Percentiles rank a stretch among this genome's conserved stretches.
Evolutionary conservation across 2,888 invertebrate species (phyloP).

Genomic region (Platycnemis pennipes): DNA sequence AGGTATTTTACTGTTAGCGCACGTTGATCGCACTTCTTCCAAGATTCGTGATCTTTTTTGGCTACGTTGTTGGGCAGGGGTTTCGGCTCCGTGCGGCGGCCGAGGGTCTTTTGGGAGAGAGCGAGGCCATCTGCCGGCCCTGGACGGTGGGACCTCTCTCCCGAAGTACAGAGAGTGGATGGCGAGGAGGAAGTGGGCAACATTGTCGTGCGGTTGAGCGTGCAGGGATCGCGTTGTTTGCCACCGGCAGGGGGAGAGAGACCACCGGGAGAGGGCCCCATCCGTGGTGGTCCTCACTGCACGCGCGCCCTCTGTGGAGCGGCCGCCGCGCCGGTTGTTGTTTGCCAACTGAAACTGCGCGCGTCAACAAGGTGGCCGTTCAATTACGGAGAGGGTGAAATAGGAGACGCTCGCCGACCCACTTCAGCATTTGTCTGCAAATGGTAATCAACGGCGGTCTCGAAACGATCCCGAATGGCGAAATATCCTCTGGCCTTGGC

Average conservation of each 20-base stretch:
- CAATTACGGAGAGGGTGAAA: neutral
- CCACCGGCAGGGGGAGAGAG: neutral
- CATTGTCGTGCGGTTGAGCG: neutral
- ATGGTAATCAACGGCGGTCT: neutral
- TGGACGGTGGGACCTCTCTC: neutral
- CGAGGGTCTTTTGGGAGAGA: neutral
- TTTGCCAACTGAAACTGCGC: neutral
- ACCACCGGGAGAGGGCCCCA: neutral
- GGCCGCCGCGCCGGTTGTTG: neutral
- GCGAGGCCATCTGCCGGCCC: neutral
- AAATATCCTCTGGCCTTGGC: no score
- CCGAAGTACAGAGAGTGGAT: neutral
- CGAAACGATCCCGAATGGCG: no score
- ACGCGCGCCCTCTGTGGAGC: neutral
- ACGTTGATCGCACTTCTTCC: no score
- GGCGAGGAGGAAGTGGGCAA: neutral
- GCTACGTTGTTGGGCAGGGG: no score
- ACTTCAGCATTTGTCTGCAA: neutral
- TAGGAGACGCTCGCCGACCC: neutral
- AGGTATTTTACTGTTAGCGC: no score
- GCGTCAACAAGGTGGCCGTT: neutral
- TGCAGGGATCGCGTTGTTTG: constrained; percentile 1
- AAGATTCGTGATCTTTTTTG: no score
- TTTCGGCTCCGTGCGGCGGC: neutral
- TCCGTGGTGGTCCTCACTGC: neutral